Evolutionary conservation across 2,888 invertebrate genomes (phyloP).

Genomic region (Argynnis bischoffii): DNA sequence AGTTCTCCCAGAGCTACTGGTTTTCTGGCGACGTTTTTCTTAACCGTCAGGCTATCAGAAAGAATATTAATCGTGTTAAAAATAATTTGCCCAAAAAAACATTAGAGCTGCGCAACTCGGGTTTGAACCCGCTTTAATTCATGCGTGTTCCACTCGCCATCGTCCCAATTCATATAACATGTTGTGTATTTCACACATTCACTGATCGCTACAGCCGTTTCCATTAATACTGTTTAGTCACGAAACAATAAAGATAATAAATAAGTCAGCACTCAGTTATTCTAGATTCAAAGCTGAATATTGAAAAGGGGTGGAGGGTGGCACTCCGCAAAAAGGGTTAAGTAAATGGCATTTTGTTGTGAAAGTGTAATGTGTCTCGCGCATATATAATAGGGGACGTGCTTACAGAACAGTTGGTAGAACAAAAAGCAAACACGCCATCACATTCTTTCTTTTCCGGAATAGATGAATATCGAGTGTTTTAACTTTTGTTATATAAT

Average conservation of each 20-base stretch:
- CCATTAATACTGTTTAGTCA: conserved; percentile 16
- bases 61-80: too few species aligned
- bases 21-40: too few species aligned
- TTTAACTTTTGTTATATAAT: too few species aligned
- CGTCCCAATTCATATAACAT: conserved; percentile 4
- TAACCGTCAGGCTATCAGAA: too few species aligned
- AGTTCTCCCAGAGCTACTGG: too few species aligned
- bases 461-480: too few species aligned
- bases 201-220: conserved; percentile 3
- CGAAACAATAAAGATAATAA: conserved; percentile 22
- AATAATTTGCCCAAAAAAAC: too few species aligned
- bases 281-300: conserved; percentile 26
- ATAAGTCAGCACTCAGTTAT: conserved; percentile 31
- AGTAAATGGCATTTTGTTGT: conserved; percentile 33
- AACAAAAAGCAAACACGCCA: not conserved
- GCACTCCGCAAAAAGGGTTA: conserved; percentile 31
- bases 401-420: not conserved
- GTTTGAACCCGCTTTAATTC: too few species aligned
- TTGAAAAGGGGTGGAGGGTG: conserved; percentile 20
- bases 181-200: conserved; percentile 9
- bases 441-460: not conserved
- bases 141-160: too few species aligned
- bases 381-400: not conserved
- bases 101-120: too few species aligned
- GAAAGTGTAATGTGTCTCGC: conserved; percentile 29